Conservation (phyloP, 2,797 vertebrate species). For the Sebastes melanostomus region DNA sequence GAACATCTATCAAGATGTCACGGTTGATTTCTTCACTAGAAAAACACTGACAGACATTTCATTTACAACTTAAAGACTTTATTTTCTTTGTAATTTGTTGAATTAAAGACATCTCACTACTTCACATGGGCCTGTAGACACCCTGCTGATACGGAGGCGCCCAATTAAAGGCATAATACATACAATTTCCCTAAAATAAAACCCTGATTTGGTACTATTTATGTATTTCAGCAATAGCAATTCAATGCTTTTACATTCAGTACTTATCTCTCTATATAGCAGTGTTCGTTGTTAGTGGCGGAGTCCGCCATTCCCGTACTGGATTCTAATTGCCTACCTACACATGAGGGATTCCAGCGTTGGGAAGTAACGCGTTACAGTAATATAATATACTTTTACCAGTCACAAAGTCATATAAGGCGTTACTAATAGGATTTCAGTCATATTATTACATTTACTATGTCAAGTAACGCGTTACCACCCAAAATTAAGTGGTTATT, state of each 20-base stretch:
- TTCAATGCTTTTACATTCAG: neutral
- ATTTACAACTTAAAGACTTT: neutral
- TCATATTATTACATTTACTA: neutral
- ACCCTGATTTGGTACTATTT: neutral
- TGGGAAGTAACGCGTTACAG: neutral
- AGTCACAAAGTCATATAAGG: neutral
- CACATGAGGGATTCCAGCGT: neutral
- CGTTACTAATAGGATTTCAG: neutral
- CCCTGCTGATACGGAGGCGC: neutral
- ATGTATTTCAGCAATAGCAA: no score
- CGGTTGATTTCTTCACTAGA: neutral
- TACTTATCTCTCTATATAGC: neutral
- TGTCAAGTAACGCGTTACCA: neutral
- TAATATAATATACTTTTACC: neutral
- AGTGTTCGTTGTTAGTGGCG: neutral
- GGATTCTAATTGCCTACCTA: neutral
- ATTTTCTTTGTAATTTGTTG: neutral
- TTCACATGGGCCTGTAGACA: neutral
- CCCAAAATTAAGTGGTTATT: neutral
- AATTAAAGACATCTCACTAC: neutral
- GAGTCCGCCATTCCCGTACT: neutral
- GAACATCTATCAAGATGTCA: constrained; percentile 12
- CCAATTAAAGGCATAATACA: neutral
- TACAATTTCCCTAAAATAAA: neutral
- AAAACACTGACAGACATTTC: neutral